Percentiles rank a stretch among this genome's conserved stretches.
Evolutionary conservation across 2,888 invertebrate species (phyloP).

Genomic region (Lamellibrachia satsuma): DNA sequence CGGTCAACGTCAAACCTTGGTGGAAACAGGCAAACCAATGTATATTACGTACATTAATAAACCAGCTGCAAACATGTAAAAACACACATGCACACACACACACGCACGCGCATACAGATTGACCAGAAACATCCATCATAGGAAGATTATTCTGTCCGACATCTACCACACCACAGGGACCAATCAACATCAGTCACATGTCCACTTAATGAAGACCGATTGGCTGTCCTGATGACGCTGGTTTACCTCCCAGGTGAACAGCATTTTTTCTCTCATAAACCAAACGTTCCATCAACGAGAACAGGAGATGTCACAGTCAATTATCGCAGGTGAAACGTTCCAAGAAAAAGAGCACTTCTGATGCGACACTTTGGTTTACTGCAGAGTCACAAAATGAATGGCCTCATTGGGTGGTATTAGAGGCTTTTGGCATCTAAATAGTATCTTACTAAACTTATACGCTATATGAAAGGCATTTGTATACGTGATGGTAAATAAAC

Average conservation of each 20-base stretch:
- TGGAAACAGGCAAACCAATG: neutral
- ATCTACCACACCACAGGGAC: neutral
- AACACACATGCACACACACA: neutral
- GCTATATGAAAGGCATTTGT: neutral
- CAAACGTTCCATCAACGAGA: neutral
- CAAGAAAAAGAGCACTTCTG: neutral
- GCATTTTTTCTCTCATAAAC: neutral
- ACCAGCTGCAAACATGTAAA: neutral
- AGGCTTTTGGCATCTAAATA: neutral
- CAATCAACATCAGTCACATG: neutral
- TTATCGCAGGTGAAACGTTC: slow-evolving; percentile 1
- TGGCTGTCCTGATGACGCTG: neutral
- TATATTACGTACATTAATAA: neutral
- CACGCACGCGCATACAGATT: neutral
- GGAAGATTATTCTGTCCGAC: neutral
- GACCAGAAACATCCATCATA: slow-evolving; percentile 3
- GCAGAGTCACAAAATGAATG: neutral
- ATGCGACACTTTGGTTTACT: neutral
- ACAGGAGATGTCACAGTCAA: slow-evolving; percentile 3
- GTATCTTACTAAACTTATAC: neutral
- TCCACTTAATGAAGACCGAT: neutral
- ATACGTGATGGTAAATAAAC: too few relatives aligned
- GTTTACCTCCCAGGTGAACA: neutral
- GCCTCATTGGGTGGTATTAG: neutral
- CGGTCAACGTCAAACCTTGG: neutral